Evolutionary conservation across 2,888 invertebrate genomes (phyloP).

Genomic region (Philereme vetulata): DNA sequence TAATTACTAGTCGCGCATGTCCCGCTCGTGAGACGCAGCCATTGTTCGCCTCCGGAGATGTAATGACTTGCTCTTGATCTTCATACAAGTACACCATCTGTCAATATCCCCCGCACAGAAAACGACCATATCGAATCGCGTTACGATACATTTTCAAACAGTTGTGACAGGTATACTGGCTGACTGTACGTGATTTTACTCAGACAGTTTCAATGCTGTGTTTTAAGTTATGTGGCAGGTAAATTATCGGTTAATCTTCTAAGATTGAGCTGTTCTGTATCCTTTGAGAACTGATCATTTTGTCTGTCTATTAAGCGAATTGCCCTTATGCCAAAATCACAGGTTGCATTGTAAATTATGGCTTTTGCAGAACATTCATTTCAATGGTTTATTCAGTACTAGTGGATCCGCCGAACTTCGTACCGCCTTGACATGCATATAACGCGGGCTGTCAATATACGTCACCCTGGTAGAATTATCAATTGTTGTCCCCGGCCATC

Average conservation of each 20-base stretch:
- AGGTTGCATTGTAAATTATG: constrained; percentile 5
- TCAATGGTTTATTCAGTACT: constrained; percentile 1
- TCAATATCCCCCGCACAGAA: constrained; percentile 18
- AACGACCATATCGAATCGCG: constrained; percentile 6
- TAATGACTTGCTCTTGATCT: constrained; percentile 31
- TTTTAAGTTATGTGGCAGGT: constrained; percentile 25
- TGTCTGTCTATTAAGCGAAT: constrained; percentile 3
- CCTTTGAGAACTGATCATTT: constrained; percentile 14
- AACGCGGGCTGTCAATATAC: no score
- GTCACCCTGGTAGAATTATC: no score
- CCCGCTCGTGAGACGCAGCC: constrained; percentile 18
- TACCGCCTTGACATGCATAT: no score
- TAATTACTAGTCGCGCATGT: constrained; percentile 34
- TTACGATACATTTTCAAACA: constrained; percentile 11
- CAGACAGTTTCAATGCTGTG: constrained; percentile 13
- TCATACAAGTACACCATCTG: constrained; percentile 12
- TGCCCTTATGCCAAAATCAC: constrained; percentile 12
- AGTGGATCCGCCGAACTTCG: no score
- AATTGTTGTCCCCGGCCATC: no score
- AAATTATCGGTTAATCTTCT: constrained; percentile 23
- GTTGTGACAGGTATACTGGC: constrained; percentile 3
- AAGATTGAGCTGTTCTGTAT: constrained; percentile 23
- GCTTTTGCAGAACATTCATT: not conserved
- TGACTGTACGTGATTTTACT: constrained; percentile 9
- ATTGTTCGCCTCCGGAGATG: constrained; percentile 26